A percentile compares a stretch with the other conserved stretches of the same genome.
These are phyloP conservation scores for Euclidia mi DNA, from an alignment of 2,888 invertebrate species.

Conservation along the genomic window DNA sequence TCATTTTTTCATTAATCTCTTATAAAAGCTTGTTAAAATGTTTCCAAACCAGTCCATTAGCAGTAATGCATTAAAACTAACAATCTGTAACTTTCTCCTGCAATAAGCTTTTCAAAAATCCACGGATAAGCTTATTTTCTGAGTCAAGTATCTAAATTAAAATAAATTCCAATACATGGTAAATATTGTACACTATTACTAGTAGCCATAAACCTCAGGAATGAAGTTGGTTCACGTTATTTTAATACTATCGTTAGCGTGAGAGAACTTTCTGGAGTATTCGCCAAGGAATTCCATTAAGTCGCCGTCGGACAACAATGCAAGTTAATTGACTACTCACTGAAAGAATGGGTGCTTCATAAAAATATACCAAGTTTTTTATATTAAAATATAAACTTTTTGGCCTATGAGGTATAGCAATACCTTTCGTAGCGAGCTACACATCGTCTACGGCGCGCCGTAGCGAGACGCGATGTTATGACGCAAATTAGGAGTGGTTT, in stretches of 20 bases:
- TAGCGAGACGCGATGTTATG: too few relatives aligned
- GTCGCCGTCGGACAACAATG: conserved; percentile 39
- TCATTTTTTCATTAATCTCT: too few relatives aligned
- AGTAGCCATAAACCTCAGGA: conserved; percentile 1
- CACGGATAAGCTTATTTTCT: too few relatives aligned
- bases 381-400: conserved; percentile 20
- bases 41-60: too few relatives aligned
- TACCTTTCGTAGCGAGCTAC: too few relatives aligned
- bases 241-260: conserved; percentile 26
- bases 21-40: too few relatives aligned
- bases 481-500: too few relatives aligned
- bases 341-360: conserved; percentile 30
- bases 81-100: too few relatives aligned
- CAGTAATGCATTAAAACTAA: too few relatives aligned
- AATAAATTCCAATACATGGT: too few relatives aligned
- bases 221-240: conserved; percentile 21
- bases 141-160: background rate
- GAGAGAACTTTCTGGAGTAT: conserved; percentile 50
- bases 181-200: background rate
- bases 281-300: conserved; percentile 58
- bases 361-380: conserved; percentile 32
- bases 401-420: background rate
- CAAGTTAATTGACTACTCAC: conserved; percentile 47
- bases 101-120: too few relatives aligned
- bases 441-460: too few relatives aligned